These are phyloP conservation scores for Arnoldichthys spilopterus DNA, from an alignment of 2,797 vertebrate species.

Conservation along the genomic window DNA sequence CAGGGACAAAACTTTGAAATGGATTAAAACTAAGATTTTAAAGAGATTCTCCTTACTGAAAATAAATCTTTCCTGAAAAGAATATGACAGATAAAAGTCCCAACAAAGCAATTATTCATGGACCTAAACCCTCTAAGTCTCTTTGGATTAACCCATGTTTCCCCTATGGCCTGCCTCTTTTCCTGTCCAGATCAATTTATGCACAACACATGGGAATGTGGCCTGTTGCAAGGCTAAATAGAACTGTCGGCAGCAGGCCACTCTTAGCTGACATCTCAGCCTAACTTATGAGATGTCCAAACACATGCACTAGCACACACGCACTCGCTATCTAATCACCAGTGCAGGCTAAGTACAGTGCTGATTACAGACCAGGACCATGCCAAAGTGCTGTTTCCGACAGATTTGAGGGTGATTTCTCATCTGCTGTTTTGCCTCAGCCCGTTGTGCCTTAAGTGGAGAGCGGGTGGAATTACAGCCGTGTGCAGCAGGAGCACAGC, in stretches of 20 bases:
- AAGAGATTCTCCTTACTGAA: not conserved
- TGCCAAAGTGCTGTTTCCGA: conserved; percentile 69
- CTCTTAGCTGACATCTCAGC: conserved; percentile 36
- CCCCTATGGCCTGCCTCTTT: conserved; percentile 42
- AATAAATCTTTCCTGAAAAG: conserved; percentile 5
- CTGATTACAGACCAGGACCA: conserved; percentile 69
- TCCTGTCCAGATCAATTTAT: conserved; percentile 49
- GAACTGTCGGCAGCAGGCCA: conserved; percentile 30
- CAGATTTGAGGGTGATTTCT: conserved; percentile 64
- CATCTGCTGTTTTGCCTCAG: conserved; percentile 63
- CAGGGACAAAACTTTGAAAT: not conserved
- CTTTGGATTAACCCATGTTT: conserved; percentile 42
- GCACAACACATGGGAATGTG: conserved; percentile 44
- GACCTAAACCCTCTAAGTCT: conserved; percentile 26
- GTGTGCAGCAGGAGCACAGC: conserved; percentile 44
- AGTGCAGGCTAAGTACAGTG: conserved; percentile 57
- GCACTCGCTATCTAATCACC: conserved; percentile 59
- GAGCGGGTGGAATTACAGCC: conserved; percentile 56
- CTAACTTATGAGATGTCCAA: conserved; percentile 45
- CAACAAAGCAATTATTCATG: conserved; percentile 37
- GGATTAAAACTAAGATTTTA: conserved; percentile 21
- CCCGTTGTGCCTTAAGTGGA: conserved; percentile 44
- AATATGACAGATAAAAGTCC: conserved; percentile 18
- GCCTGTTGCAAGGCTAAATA: conserved; percentile 45
- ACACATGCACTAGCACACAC: conserved; percentile 37